Evolutionary conservation across 30 jellyfish, hydroid and myxozoan species (phyloP).

Genomic region (Pseudorhiza aurosa): DNA sequence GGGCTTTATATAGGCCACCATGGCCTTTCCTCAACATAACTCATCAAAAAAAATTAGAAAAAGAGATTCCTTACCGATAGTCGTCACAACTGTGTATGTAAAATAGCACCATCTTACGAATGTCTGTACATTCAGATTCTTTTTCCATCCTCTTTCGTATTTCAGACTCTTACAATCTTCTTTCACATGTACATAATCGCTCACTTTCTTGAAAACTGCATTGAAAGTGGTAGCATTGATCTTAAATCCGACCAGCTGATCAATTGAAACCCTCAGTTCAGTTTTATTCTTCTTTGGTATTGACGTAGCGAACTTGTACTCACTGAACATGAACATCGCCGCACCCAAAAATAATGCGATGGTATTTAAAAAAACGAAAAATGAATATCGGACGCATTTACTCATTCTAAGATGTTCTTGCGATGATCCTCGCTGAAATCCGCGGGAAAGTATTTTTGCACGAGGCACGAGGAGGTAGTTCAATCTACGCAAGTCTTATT

Average conservation of each 20-base stretch:
- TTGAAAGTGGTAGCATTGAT: neutral
- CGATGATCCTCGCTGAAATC: no score
- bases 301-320: neutral
- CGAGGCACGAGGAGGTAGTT: no score
- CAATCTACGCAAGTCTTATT: no score
- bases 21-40: no score
- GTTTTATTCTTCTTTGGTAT: neutral
- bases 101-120: conserved; percentile 32
- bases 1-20: neutral
- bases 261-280: neutral
- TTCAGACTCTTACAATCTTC: conserved; percentile 3
- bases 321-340: conserved; percentile 24
- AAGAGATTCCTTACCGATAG: conserved; percentile 5
- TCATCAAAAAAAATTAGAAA: neutral
- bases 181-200: neutral
- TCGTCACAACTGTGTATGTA: conserved; percentile 26
- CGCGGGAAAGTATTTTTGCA: no score
- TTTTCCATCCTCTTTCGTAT: conserved; percentile 13
- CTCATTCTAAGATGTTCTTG: neutral
- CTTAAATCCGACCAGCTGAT: neutral
- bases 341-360: neutral
- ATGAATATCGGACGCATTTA: neutral
- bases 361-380: neutral
- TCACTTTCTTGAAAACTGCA: neutral
- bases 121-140: neutral